Evolutionary conservation across 2,888 invertebrate species (phyloP).

Genomic region (Drosophila anomalipes): DNA sequence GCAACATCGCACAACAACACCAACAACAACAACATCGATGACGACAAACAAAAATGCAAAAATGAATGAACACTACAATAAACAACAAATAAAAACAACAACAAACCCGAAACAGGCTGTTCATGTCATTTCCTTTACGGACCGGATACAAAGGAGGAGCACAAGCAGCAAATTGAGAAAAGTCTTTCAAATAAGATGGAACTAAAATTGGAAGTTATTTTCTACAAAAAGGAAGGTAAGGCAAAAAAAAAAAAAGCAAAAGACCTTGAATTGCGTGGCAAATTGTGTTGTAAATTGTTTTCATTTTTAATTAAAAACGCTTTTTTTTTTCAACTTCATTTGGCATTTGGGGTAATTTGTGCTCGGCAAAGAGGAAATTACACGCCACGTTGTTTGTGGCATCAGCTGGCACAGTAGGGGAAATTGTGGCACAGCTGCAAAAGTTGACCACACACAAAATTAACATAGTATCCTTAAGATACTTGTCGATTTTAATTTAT

Average conservation of each 20-base stretch:
- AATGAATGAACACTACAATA: conserved; percentile 40
- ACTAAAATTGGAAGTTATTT: conserved; percentile 96
- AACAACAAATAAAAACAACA: conserved; percentile 18
- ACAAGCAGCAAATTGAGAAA: conserved; percentile 94
- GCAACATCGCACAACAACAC: conserved; percentile 17
- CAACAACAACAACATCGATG: conserved; percentile 5
- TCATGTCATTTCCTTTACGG: conserved; percentile 98
- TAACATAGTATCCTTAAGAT: neutral
- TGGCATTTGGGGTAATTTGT: conserved; percentile 56
- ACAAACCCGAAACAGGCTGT: conserved; percentile 87
- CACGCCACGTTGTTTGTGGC: conserved; percentile 27
- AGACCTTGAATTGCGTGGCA: conserved; percentile 22
- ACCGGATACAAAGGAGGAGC: conserved; percentile 94
- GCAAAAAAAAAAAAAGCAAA: conserved; percentile 24
- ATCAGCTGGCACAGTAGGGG: neutral
- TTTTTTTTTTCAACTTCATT: conserved; percentile 43
- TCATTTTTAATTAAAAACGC: conserved; percentile 67
- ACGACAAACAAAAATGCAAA: conserved; percentile 19
- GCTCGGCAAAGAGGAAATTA: conserved; percentile 54
- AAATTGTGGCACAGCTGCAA: conserved; percentile 5
- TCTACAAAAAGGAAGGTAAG: conserved; percentile 97
- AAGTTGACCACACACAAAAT: conserved; percentile 30
- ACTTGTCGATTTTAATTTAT: neutral
- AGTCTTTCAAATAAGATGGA: conserved; percentile 96
- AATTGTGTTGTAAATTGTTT: conserved; percentile 67